Conservation (phyloP, 2,888 invertebrate genomes). For the Tholera decimalis region DNA sequence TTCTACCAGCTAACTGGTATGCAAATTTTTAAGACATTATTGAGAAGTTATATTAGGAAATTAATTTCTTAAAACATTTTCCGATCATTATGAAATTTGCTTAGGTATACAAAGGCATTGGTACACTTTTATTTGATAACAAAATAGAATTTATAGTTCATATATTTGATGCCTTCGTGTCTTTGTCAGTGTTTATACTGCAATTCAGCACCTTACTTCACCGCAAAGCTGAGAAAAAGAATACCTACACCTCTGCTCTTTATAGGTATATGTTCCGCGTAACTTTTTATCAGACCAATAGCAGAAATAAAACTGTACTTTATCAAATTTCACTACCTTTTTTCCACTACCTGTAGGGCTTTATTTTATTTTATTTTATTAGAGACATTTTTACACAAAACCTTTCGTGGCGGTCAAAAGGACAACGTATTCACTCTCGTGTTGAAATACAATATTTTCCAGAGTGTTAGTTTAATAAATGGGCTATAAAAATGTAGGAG, state of each 20-base stretch:
- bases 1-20: too few species aligned
- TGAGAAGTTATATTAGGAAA: too few species aligned
- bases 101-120: too few species aligned
- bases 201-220: too few species aligned
- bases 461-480: slow-evolving; percentile 34
- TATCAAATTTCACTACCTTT: slow-evolving; percentile 35
- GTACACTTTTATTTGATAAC: too few species aligned
- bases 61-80: too few species aligned
- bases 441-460: slow-evolving; percentile 44
- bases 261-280: slow-evolving; percentile 9
- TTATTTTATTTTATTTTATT: slow-evolving; percentile 29
- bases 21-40: too few species aligned
- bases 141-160: too few species aligned
- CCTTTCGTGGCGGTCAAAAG: slow-evolving; percentile 17
- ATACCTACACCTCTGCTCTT: background rate
- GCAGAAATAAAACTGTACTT: slow-evolving; percentile 19
- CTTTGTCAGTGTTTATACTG: too few species aligned
- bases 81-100: too few species aligned
- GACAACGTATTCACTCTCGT: slow-evolving; percentile 19
- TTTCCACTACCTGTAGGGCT: slow-evolving; percentile 14
- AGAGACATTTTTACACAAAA: slow-evolving; percentile 17
- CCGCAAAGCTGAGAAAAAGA: too few species aligned
- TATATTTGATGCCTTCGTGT: too few species aligned
- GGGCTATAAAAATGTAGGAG: slow-evolving; percentile 15
- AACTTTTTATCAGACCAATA: slow-evolving; percentile 44